A percentile compares a stretch with the other conserved stretches of the same genome.
phyloP scores from a whole-genome alignment of 2,888 invertebrate species.

The Hermaeophaga mercurialis region DNA sequence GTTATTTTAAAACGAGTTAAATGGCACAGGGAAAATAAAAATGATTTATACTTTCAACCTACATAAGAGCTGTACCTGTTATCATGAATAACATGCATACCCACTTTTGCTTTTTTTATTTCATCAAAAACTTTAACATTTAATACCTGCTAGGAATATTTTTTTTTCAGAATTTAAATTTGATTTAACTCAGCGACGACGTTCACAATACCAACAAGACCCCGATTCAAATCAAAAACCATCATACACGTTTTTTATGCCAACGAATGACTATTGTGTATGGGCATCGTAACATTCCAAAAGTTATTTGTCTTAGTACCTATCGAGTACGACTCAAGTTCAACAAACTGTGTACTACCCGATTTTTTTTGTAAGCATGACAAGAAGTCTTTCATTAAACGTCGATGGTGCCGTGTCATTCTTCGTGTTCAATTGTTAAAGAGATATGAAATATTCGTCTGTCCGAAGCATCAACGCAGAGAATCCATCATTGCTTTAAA shows the following conservation, averaged over 20 bases:
- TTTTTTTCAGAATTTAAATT: too few relatives aligned
- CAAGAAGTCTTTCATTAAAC: constrained; percentile 13
- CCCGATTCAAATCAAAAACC: neutral
- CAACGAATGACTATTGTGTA: constrained; percentile 3
- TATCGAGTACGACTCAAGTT: constrained; percentile 6
- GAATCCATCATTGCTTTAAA: constrained; percentile 4
- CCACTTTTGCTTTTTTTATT: too few relatives aligned
- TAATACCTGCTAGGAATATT: too few relatives aligned
- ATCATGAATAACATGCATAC: too few relatives aligned
- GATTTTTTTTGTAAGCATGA: constrained; percentile 3
- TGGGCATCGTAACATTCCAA: constrained; percentile 10
- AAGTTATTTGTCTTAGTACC: constrained; percentile 10
- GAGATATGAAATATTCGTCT: constrained; percentile 14
- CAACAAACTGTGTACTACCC: constrained; percentile 6
- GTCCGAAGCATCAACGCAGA: neutral
- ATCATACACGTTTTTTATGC: neutral
- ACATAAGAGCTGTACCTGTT: too few relatives aligned
- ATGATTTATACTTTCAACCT: too few relatives aligned
- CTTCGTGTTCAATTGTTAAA: constrained; percentile 11
- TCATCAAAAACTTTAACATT: too few relatives aligned
- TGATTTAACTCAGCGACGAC: too few relatives aligned
- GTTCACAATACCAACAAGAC: too few relatives aligned
- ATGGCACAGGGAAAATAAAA: too few relatives aligned
- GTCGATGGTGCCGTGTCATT: constrained; percentile 13
- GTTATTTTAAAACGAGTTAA: too few relatives aligned